A percentile compares a stretch with the other conserved stretches of the same genome.
These are phyloP conservation scores for Bombyx huttoni DNA, from an alignment of 2,888 invertebrate species.

Conservation along the genomic window DNA sequence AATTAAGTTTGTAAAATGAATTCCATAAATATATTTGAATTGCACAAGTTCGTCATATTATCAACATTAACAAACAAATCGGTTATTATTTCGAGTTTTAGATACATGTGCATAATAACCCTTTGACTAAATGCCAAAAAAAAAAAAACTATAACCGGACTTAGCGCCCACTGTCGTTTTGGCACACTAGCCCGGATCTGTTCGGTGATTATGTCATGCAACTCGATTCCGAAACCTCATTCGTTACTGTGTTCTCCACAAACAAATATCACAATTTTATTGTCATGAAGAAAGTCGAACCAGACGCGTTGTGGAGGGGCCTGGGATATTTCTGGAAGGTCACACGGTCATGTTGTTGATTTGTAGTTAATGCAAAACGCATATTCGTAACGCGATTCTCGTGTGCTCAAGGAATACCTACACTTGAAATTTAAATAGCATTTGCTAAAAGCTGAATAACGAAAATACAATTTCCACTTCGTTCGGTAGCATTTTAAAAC, in stretches of 20 bases:
- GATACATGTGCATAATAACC: slow-evolving; percentile 63
- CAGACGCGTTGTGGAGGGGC: slow-evolving; percentile 14
- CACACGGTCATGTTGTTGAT: slow-evolving; percentile 23
- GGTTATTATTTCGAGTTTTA: slow-evolving; percentile 24
- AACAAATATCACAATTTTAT: slow-evolving; percentile 38
- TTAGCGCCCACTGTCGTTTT: slow-evolving; percentile 39
- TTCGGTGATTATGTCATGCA: slow-evolving; percentile 66
- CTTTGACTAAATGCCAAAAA: slow-evolving; percentile 59
- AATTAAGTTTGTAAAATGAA: too few relatives aligned
- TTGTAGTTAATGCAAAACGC: slow-evolving; percentile 15
- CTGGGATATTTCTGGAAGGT: slow-evolving; percentile 46
- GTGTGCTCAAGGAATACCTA: not conserved
- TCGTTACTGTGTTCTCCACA: slow-evolving; percentile 39
- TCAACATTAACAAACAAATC: slow-evolving; percentile 10
- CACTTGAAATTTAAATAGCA: not conserved
- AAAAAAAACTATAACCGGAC: slow-evolving; percentile 27
- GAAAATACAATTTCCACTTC: too few relatives aligned
- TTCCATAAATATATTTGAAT: too few relatives aligned
- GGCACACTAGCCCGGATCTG: slow-evolving; percentile 64
- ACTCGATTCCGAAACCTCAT: slow-evolving; percentile 41
- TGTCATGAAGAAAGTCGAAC: slow-evolving; percentile 29
- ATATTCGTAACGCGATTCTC: slow-evolving; percentile 9
- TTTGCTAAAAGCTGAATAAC: not conserved
- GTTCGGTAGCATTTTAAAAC: too few relatives aligned
- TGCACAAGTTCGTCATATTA: too few relatives aligned